phyloP scores from a whole-genome alignment of 2,888 invertebrate genomes.

The Diploptera punctata region DNA sequence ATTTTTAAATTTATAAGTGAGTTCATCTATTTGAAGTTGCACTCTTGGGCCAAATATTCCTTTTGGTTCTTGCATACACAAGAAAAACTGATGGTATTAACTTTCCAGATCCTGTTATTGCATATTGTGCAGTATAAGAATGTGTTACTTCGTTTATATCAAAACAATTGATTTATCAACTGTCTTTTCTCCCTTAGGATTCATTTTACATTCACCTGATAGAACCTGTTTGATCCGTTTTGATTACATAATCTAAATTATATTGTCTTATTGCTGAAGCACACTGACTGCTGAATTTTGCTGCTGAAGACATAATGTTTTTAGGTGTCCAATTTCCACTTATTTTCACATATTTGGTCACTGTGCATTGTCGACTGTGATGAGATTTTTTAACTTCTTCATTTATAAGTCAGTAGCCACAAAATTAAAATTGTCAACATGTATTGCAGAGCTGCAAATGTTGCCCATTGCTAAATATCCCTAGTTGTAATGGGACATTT shows the following conservation, averaged over 20 bases:
- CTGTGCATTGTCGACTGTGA: neutral
- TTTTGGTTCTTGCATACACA: too few relatives aligned
- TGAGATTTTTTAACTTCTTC: neutral
- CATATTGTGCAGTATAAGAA: too few relatives aligned
- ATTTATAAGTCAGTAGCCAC: neutral
- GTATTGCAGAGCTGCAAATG: neutral
- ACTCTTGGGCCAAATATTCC: too few relatives aligned
- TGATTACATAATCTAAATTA: neutral
- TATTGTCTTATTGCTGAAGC: neutral
- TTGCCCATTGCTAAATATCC: too few relatives aligned
- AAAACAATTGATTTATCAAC: too few relatives aligned
- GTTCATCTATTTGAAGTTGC: too few relatives aligned
- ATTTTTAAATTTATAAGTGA: too few relatives aligned
- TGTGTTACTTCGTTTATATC: too few relatives aligned
- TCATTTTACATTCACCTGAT: neutral
- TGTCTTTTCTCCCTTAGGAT: neutral
- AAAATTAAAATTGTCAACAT: neutral
- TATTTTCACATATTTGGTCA: neutral
- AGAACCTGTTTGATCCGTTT: neutral
- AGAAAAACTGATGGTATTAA: too few relatives aligned
- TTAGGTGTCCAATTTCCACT: neutral
- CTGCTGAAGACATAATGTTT: neutral
- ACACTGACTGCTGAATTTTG: neutral
- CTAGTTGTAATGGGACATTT: too few relatives aligned
- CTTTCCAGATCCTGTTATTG: too few relatives aligned